These are phyloP conservation scores for Pseudoatta argentina DNA, from an alignment of 1,140 invertebrate species.

Conservation along the genomic window DNA sequence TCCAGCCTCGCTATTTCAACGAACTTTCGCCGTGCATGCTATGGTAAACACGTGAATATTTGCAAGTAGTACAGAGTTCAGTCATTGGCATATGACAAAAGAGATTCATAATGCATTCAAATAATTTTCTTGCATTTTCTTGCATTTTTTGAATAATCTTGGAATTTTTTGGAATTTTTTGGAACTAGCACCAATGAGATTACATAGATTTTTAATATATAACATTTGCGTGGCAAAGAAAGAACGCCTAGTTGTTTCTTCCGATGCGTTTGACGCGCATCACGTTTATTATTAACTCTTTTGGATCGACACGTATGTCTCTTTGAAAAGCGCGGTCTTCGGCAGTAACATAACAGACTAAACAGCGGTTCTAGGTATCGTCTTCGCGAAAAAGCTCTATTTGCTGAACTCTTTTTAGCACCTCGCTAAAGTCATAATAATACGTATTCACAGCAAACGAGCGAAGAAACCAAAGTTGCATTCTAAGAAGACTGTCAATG, in stretches of 20 bases:
- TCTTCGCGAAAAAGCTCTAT: conserved; percentile 60
- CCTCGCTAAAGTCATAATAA: conserved; percentile 66
- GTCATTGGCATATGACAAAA: neutral
- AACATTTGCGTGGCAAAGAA: neutral
- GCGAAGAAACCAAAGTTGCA: neutral
- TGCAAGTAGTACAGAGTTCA: too few relatives aligned
- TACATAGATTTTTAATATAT: neutral
- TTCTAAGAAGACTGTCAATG: conserved; percentile 48
- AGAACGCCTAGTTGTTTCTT: conserved; percentile 37
- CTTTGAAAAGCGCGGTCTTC: conserved; percentile 77
- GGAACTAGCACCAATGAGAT: neutral
- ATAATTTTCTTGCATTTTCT: neutral
- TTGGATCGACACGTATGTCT: conserved; percentile 77
- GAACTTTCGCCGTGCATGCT: neutral
- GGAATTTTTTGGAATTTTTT: neutral
- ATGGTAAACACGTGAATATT: neutral
- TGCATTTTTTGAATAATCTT: neutral
- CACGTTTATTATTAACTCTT: conserved; percentile 82
- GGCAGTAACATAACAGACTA: conserved; percentile 75
- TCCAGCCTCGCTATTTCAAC: conserved; percentile 50
- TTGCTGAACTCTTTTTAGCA: conserved; percentile 52
- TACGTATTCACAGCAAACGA: conserved; percentile 32
- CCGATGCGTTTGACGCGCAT: conserved; percentile 42
- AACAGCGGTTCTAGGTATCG: conserved; percentile 81
- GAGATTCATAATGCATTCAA: neutral